Percentiles rank a stretch among this genome's conserved stretches.
Evolutionary conservation across 2,797 vertebrate genomes (phyloP).

Genomic region (Buphagus erythrorhynchus): DNA sequence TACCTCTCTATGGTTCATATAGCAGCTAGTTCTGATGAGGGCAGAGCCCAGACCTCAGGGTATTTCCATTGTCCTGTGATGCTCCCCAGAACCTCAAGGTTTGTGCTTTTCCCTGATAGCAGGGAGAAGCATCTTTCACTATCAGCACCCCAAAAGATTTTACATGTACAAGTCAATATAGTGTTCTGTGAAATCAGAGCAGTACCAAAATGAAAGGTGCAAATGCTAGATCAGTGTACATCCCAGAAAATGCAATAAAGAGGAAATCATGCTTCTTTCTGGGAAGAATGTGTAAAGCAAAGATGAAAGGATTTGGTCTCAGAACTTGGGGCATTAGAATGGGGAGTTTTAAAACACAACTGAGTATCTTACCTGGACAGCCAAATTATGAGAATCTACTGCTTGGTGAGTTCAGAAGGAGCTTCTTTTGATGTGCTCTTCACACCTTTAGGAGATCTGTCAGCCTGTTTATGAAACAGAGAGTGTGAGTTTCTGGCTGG

Average conservation of each 20-base stretch:
- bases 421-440: background rate
- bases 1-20: background rate
- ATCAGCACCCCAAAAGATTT: background rate
- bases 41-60: background rate
- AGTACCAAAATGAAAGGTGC: background rate
- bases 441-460: background rate
- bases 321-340: background rate
- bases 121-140: background rate
- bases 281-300: background rate
- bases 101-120: background rate
- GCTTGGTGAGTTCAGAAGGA: background rate
- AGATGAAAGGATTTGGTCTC: background rate
- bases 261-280: background rate
- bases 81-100: background rate
- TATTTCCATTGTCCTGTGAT: background rate
- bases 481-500: background rate
- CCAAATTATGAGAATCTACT: background rate
- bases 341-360: background rate
- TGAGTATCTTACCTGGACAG: background rate
- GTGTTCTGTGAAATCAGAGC: background rate
- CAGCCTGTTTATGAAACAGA: slow-evolving; percentile 9
- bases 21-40: background rate
- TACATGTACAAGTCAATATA: background rate
- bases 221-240: background rate
- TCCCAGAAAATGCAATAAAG: background rate